Evolutionary conservation across 2,113 vertebrate genomes (phyloP).

Genomic region (Seriola rivoliana): DNA sequence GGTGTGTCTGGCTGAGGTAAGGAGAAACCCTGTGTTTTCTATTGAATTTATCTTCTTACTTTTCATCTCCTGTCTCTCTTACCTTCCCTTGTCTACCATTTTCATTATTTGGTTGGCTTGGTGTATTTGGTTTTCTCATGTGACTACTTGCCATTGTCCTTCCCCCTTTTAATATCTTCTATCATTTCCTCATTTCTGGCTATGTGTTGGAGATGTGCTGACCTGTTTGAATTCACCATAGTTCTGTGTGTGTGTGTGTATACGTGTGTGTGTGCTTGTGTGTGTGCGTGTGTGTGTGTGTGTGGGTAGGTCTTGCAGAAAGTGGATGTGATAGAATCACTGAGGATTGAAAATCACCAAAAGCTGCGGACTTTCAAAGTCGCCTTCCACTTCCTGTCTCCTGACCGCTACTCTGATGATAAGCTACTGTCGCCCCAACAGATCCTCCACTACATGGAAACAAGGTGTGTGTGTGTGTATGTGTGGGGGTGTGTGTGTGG

Average conservation of each 20-base stretch:
- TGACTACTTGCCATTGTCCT: too few species aligned
- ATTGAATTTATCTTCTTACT: too few species aligned
- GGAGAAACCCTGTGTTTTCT: not conserved
- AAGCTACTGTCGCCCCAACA: slow-evolving; percentile 88
- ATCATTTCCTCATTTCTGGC: not conserved
- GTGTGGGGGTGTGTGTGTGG: too few species aligned
- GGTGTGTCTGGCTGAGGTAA: slow-evolving; percentile 93
- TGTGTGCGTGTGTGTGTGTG: not conserved
- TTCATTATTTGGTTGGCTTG: not conserved
- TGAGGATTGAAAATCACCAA: slow-evolving; percentile 77
- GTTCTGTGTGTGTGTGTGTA: not conserved
- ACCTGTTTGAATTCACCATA: not conserved
- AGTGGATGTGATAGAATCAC: slow-evolving; percentile 89
- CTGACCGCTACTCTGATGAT: slow-evolving; percentile 88
- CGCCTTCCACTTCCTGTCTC: slow-evolving; percentile 89
- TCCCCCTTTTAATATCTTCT: not conserved
- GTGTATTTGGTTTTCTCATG: not conserved
- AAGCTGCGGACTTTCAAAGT: slow-evolving; percentile 87
- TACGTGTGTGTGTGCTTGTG: too few species aligned
- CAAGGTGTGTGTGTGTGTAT: slow-evolving; percentile 79
- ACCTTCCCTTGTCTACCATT: not conserved
- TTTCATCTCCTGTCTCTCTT: not conserved
- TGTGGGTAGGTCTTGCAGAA: slow-evolving; percentile 90
- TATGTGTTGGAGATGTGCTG: not conserved
- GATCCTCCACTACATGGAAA: slow-evolving; percentile 93